Conservation (phyloP, 2,797 vertebrate species). For the Catostomus latipinnis region DNA sequence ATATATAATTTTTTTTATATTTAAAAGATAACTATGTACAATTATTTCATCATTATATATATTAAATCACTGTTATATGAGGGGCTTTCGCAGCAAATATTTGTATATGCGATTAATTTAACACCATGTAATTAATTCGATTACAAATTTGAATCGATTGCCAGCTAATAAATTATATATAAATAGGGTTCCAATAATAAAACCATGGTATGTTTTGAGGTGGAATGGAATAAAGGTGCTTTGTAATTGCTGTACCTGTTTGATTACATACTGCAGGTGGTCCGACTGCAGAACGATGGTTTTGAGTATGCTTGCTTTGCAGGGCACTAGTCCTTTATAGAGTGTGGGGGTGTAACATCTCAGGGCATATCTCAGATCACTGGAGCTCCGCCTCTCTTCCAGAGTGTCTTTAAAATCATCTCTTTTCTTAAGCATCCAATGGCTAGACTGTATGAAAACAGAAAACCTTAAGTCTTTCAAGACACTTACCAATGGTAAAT, state of each 20-base stretch:
- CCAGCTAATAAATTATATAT: no score
- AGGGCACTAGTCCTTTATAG: constrained; percentile 86
- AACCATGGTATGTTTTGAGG: background rate
- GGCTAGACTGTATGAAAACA: constrained; percentile 70
- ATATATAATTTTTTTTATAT: no score
- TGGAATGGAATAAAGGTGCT: background rate
- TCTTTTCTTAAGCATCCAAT: constrained; percentile 86
- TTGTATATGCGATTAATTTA: no score
- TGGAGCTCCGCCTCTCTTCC: constrained; percentile 90
- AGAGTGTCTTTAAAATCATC: constrained; percentile 96
- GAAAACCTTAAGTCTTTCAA: background rate
- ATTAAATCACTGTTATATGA: no score
- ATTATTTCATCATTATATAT: no score
- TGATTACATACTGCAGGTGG: constrained; percentile 85
- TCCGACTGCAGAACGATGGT: constrained; percentile 86
- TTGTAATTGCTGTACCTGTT: constrained; percentile 79
- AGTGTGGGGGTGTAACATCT: constrained; percentile 87
- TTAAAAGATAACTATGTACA: no score
- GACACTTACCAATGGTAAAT: no score
- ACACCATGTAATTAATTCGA: no score
- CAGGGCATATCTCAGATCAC: constrained; percentile 92
- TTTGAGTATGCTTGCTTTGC: constrained; percentile 83
- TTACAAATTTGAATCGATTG: no score
- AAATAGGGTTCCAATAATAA: background rate
- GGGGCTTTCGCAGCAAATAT: no score